Conservation (phyloP, 1,140 invertebrate genomes). For the Phocides pigmalion region DNA sequence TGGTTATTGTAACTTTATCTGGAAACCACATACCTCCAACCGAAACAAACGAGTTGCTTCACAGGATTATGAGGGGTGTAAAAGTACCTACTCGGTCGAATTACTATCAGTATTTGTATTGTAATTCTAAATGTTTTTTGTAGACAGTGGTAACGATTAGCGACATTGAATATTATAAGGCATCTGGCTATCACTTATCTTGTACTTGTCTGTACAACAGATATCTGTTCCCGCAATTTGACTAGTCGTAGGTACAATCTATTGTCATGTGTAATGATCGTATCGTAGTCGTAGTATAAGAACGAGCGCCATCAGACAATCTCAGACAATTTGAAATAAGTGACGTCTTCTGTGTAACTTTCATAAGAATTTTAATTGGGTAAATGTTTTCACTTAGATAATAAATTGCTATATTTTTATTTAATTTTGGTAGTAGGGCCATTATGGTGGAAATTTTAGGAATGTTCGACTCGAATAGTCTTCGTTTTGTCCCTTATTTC, state of each 20-base stretch:
- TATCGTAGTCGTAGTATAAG: conserved; percentile 6
- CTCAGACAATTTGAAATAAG: conserved; percentile 55
- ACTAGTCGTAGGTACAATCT: not conserved
- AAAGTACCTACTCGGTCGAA: too few species aligned
- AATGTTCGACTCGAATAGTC: conserved; percentile 22
- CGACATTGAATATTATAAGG: too few species aligned
- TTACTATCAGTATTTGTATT: too few species aligned
- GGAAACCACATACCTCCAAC: too few species aligned
- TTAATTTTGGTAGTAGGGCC: conserved; percentile 24
- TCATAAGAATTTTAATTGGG: conserved; percentile 59
- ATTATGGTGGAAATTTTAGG: conserved; percentile 37
- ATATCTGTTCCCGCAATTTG: too few species aligned
- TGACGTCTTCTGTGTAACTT: conserved; percentile 40
- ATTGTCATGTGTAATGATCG: not conserved
- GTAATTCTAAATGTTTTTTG: too few species aligned
- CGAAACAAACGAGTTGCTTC: too few species aligned
- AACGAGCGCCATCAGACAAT: conserved; percentile 9
- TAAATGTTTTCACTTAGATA: conserved; percentile 43
- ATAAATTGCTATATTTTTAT: conserved; percentile 33
- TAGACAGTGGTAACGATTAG: too few species aligned
- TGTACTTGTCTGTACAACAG: too few species aligned
- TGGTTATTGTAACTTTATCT: too few species aligned
- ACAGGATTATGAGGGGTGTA: too few species aligned
- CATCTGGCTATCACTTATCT: too few species aligned
- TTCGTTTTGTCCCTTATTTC: conserved; percentile 4